Conservation (phyloP, 2,113 vertebrate species). For the Pituophis catenifer region DNA sequence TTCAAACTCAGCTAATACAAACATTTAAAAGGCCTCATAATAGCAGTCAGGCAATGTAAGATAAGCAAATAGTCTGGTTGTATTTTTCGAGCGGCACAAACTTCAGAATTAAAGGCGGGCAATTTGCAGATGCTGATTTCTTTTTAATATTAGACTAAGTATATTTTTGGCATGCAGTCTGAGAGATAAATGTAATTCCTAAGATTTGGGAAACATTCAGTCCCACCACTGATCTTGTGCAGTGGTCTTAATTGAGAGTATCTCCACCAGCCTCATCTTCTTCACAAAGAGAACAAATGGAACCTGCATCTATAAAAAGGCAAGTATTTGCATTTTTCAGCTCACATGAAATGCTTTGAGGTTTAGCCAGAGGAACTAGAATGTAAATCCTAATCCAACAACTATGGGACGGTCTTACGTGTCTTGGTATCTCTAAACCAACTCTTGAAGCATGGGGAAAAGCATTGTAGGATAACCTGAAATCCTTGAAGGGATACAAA, state of each 20-base stretch:
- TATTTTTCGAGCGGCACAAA: background rate
- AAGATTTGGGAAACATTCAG: background rate
- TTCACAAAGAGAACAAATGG: background rate
- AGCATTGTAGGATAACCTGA: background rate
- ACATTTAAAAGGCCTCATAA: background rate
- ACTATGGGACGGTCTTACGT: background rate
- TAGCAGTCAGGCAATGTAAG: background rate
- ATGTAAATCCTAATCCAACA: background rate
- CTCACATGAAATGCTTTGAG: background rate
- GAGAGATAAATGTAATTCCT: background rate
- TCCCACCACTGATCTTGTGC: background rate
- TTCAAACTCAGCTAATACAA: slow-evolving; percentile 26
- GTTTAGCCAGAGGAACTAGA: background rate
- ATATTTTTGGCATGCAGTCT: background rate
- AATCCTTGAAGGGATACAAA: background rate
- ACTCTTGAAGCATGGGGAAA: background rate
- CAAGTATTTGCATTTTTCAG: background rate
- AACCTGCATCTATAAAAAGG: background rate
- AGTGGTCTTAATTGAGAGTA: background rate
- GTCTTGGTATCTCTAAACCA: background rate
- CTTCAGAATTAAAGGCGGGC: background rate
- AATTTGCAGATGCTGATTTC: background rate
- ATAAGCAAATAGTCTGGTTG: background rate
- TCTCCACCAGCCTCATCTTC: background rate
- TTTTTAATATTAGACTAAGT: background rate